Base-by-base conservation (phyloP, 2,888 invertebrate genomes). In the Physocephala rufipes region DNA sequence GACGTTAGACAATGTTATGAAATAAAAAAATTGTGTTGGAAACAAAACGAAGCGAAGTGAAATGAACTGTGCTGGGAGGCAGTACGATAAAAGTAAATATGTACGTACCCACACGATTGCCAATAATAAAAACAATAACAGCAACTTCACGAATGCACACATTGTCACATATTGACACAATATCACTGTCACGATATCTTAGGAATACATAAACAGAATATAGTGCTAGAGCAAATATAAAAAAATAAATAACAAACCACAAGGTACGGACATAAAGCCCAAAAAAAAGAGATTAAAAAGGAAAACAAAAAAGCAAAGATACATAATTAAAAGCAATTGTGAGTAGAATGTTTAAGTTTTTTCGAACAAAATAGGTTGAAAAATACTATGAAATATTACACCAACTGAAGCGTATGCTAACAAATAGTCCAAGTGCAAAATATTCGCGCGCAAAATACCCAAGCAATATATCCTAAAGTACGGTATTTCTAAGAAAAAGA, bases 1-100 rank as follows among this genome's bases (percentile, higher is more conserved):
- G n/a, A n/a, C n/a, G 12, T 19, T 43, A 49, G 13, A 26, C 21
- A 12, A 15, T 19, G 4, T 12, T 16, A 21, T n/a, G 61, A 36
- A 15, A n/a, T n/a, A n/a, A n/a, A n/a, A n/a, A n/a, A n/a, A n/a
- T n/a, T n/a, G n/a, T n/a, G n/a, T n/a, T n/a, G n/a, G n/a, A n/a
- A n/a, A n/a, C 15, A 15, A 47, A 15, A 21, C 21, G 15, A 53
- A 61, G 67, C 28, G 69, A 24, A 67, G 72, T 71, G 63, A n/a
- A n/a, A n/a, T n/a, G n/a, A n/a, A n/a, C n/a, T n/a, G n/a, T n/a
- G n/a, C n/a, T n/a, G n/a, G n/a, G n/a, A 75, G 72, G 73, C 75
- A 74, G 74, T 61, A 68, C 73, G 73, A 64, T 66, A 73, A 71
- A 74, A 71, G 74, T 55, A 76, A 75, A 76, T 71, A 36, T 36